Evolutionary conservation across 2,797 vertebrate genomes (phyloP).

Genomic region (Poliocrania exsul): DNA sequence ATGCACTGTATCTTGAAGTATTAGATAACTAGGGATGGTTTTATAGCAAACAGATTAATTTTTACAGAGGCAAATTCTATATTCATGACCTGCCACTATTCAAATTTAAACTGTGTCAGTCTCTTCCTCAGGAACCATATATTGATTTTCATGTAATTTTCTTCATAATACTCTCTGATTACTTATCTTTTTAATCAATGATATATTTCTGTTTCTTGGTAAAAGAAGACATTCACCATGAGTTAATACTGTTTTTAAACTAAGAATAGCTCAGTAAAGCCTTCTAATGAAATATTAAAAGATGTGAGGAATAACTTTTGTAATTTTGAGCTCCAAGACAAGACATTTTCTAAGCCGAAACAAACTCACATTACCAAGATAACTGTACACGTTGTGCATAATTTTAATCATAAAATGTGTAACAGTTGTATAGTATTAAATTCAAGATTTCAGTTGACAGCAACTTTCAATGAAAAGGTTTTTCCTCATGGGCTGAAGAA

Average conservation of each 20-base stretch:
- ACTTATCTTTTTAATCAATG: constrained; percentile 32
- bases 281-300: constrained; percentile 31
- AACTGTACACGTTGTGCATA: constrained; percentile 63
- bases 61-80: constrained; percentile 67
- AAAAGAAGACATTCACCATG: constrained; percentile 19
- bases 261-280: not conserved
- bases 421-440: constrained; percentile 71
- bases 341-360: constrained; percentile 46
- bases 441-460: constrained; percentile 76
- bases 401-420: constrained; percentile 77
- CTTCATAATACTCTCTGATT: constrained; percentile 54
- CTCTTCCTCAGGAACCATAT: constrained; percentile 52
- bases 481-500: constrained; percentile 79
- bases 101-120: constrained; percentile 70
- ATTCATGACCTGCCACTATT: constrained; percentile 68
- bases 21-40: constrained; percentile 72
- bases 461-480: constrained; percentile 74
- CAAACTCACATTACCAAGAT: constrained; percentile 49
- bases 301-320: not conserved
- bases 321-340: not conserved
- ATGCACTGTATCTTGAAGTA: constrained; percentile 73
- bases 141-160: constrained; percentile 72
- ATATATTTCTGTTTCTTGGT: constrained; percentile 59
- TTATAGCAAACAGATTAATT: constrained; percentile 76
- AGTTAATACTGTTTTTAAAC: constrained; percentile 49